Base-by-base conservation (phyloP, 2,113 vertebrate genomes). In the Merops nubicus region DNA sequence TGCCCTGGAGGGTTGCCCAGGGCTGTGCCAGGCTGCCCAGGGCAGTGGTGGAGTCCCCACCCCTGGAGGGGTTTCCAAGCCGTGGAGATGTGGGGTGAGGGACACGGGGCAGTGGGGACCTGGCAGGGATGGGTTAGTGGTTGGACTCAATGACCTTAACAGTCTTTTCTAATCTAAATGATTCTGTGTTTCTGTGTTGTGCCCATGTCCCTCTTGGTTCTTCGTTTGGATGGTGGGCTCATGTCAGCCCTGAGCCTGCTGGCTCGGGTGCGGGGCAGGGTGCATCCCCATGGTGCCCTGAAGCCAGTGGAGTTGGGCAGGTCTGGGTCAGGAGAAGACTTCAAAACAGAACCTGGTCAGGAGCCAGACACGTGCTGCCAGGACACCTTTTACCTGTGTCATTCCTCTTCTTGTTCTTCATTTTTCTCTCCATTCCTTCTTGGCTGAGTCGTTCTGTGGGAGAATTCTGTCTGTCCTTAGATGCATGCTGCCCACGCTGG, bases 401-500 rank as follows among this genome's bases (percentile, higher is more conserved):
- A 23, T 33, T 68, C 8, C 8, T 36, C 18, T 16, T 5, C 33
- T 16, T 5, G 5, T 43, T 76, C 26, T 8, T 72, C 16, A 42
- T 59, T 17, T 65, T 36, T 64, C 59, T 50, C 25, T 63, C 0
- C 0, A 62, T 81, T 84, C 6, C 3, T 57, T 86, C 77, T 42
- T 1, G 16, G 21, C 29, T 68, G 31, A 29, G 28, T 25, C 13
- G 4, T 47, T 89, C 6, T 33, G 5, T n/a, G 25, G 18, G 9
- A 10, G 67, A 69, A 36, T 54, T 70, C 22, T 0, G 0, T 23
- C 34, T n/a, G n/a, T n/a, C n/a, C n/a, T n/a, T n/a, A n/a, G n/a
- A n/a, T n/a, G n/a, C n/a, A n/a, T n/a, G n/a, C n/a, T n/a, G n/a
- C n/a, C n/a, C n/a, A n/a, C n/a, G n/a, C n/a, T n/a, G n/a, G n/a